Evolutionary conservation across 2,113 vertebrate genomes (phyloP).

Genomic region (Crotalus helleri): DNA sequence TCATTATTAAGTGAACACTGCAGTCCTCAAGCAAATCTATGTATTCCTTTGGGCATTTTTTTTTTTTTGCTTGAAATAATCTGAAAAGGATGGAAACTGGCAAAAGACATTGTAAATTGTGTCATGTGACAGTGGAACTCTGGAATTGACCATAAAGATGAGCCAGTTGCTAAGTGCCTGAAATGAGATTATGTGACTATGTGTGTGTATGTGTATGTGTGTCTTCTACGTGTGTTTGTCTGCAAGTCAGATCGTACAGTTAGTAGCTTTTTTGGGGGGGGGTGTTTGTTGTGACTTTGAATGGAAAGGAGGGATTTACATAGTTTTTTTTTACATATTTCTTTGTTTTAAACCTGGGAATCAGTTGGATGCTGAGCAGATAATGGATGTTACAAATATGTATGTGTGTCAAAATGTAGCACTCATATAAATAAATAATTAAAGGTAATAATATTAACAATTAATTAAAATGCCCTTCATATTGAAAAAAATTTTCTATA

Average conservation of each 20-base stretch:
- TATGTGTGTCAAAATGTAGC: background rate
- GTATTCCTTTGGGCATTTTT: background rate
- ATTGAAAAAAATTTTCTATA: background rate
- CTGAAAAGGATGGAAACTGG: background rate
- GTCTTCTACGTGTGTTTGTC: background rate
- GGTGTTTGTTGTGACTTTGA: background rate
- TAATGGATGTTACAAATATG: background rate
- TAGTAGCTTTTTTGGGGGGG: background rate
- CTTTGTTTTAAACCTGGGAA: background rate
- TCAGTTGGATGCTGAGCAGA: background rate
- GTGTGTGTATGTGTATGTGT: background rate
- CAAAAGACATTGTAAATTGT: background rate
- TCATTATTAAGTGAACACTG: background rate
- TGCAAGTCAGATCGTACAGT: background rate
- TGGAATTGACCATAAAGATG: background rate
- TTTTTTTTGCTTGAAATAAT: background rate
- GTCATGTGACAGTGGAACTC: background rate
- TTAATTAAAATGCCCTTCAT: background rate
- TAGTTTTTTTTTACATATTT: background rate
- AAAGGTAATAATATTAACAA: background rate
- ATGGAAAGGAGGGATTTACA: background rate
- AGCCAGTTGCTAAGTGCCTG: background rate
- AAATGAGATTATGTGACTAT: background rate
- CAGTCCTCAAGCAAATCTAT: background rate
- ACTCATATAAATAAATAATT: background rate